These are phyloP conservation scores for Sarotherodon lohbergeri DNA, from an alignment of 2,113 vertebrate genomes.

Conservation along the genomic window DNA sequence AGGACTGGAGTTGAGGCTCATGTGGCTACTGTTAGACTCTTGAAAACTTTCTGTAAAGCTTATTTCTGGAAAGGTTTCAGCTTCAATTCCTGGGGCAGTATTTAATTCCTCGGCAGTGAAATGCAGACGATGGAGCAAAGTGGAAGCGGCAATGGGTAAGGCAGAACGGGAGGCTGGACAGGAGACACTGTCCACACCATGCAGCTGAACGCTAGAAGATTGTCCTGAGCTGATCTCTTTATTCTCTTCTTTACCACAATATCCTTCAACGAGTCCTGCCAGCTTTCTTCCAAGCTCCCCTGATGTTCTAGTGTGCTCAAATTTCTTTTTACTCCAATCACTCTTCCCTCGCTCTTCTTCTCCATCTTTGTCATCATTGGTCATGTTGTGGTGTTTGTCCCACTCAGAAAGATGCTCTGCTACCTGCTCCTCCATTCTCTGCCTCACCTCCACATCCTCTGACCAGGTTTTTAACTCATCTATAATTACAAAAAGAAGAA, in stretches of 20 bases:
- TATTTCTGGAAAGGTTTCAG: conserved; percentile 53
- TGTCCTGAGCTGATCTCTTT: background rate
- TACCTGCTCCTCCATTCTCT: background rate
- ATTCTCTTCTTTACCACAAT: background rate
- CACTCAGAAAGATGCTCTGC: background rate
- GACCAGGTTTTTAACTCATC: background rate
- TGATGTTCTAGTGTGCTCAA: background rate
- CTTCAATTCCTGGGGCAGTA: conserved; percentile 8
- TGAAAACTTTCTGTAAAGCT: conserved; percentile 32
- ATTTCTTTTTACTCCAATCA: background rate
- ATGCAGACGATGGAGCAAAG: background rate
- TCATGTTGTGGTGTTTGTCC: background rate
- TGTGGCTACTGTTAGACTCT: background rate
- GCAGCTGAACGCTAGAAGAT: background rate
- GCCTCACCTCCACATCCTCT: conserved; percentile 17
- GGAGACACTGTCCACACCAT: background rate
- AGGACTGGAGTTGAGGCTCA: background rate
- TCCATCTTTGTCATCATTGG: conserved; percentile 30
- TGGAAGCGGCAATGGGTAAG: background rate
- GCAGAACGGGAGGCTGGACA: background rate
- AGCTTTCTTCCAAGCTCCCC: background rate
- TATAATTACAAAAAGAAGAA: background rate
- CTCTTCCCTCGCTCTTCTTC: conserved; percentile 10
- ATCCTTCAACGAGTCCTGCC: background rate
- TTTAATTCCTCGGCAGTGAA: conserved; percentile 14